Evolutionary conservation across 2,113 vertebrate genomes (phyloP).

Genomic region (Triplophysa tibetana): DNA sequence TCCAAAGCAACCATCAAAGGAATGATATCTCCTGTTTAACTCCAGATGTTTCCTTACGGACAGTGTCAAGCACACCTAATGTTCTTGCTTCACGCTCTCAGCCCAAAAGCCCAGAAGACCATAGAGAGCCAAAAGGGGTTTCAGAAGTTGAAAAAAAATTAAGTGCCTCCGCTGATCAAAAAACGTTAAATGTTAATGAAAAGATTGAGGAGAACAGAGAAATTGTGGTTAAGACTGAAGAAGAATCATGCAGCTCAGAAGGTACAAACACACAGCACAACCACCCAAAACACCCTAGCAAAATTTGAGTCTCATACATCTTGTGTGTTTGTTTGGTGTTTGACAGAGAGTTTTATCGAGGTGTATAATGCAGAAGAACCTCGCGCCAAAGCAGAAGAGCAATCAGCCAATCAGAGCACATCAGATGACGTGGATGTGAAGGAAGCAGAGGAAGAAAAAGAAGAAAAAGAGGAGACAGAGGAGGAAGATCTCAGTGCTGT

Average conservation of each 20-base stretch:
- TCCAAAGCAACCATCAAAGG: too few relatives aligned
- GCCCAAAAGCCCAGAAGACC: slow-evolving; percentile 6
- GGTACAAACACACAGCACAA: slow-evolving; percentile 67
- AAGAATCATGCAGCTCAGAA: slow-evolving; percentile 79
- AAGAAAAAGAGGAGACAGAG: background rate
- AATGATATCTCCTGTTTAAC: too few relatives aligned
- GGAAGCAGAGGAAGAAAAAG: slow-evolving; percentile 32
- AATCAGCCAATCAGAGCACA: background rate
- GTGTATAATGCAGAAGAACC: slow-evolving; percentile 62
- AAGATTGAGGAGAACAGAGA: slow-evolving; percentile 26
- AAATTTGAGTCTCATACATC: too few relatives aligned
- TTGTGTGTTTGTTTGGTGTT: background rate
- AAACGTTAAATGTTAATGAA: slow-evolving; percentile 8
- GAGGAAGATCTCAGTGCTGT: slow-evolving; percentile 37
- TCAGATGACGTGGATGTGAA: background rate
- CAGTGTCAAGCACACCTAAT: background rate
- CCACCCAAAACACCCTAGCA: background rate
- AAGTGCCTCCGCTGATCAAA: background rate
- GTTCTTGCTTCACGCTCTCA: background rate
- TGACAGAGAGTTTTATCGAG: slow-evolving; percentile 72
- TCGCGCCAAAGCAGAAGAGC: background rate
- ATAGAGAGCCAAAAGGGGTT: background rate
- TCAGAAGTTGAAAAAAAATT: background rate
- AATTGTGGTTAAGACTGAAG: slow-evolving; percentile 44
- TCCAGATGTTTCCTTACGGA: too few relatives aligned